Evolutionary conservation across 2,888 invertebrate species (phyloP).

Genomic region (Cataglyphis cursor): DNA sequence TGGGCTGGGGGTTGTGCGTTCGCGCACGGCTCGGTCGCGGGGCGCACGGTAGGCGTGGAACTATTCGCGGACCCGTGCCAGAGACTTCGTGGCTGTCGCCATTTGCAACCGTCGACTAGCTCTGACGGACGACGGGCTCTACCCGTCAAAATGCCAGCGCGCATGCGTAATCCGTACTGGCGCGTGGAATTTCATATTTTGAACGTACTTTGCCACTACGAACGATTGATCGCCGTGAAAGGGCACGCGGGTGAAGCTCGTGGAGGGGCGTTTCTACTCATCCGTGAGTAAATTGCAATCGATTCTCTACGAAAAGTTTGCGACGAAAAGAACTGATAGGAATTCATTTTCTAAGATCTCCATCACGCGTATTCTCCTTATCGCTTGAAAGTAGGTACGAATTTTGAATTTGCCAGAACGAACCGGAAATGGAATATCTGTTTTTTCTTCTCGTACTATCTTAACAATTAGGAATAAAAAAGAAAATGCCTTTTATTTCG

Average conservation of each 20-base stretch:
- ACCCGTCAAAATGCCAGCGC: slow-evolving; percentile 73
- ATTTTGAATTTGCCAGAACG: not conserved
- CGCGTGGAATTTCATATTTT: slow-evolving; percentile 72
- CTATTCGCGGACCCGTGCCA: slow-evolving; percentile 83
- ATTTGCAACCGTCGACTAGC: slow-evolving; percentile 85
- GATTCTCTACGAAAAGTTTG: too few species aligned
- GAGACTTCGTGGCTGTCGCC: slow-evolving; percentile 85
- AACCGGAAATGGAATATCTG: not conserved
- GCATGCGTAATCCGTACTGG: slow-evolving; percentile 64
- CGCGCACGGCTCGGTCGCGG: slow-evolving; percentile 80
- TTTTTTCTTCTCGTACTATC: not conserved
- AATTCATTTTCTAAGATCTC: not conserved
- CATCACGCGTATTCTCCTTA: not conserved
- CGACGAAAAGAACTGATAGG: not conserved
- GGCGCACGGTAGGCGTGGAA: slow-evolving; percentile 81
- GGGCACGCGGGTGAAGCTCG: not conserved
- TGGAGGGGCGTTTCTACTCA: not conserved
- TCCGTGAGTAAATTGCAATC: not conserved
- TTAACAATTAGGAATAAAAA: not conserved
- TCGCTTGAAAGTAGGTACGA: not conserved
- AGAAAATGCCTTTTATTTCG: not conserved
- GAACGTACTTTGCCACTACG: slow-evolving; percentile 23
- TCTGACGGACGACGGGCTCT: slow-evolving; percentile 74
- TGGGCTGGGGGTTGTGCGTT: slow-evolving; percentile 74
- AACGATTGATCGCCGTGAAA: slow-evolving; percentile 36